Conservation (phyloP, 2,797 vertebrate species). For the Girardinus metallicus region DNA sequence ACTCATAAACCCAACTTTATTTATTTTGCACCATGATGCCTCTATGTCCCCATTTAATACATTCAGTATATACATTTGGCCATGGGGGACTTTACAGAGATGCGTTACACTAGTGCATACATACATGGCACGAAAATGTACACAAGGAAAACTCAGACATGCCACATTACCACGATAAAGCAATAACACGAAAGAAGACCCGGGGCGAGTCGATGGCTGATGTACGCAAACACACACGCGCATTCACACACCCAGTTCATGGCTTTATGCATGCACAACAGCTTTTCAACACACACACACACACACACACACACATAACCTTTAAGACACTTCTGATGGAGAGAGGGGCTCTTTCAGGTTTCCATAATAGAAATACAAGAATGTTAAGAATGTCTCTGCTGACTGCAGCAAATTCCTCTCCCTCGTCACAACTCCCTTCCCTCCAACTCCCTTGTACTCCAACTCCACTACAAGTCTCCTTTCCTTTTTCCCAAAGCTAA, state of each 20-base stretch:
- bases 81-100: constrained; percentile 82
- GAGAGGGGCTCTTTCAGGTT: constrained; percentile 61
- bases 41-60: constrained; percentile 82
- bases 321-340: constrained; percentile 77
- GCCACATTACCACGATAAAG: constrained; percentile 69
- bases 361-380: constrained; percentile 52
- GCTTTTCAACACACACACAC: constrained; percentile 37
- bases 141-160: constrained; percentile 70
- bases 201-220: constrained; percentile 68
- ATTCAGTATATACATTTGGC: constrained; percentile 88
- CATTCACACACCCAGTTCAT: constrained; percentile 39
- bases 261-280: constrained; percentile 41
- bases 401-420: constrained; percentile 57
- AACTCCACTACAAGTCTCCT: constrained; percentile 10
- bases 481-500: constrained; percentile 61
- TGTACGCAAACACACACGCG: constrained; percentile 41
- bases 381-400: constrained; percentile 50
- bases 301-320: constrained; percentile 40
- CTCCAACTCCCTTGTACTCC: constrained; percentile 21
- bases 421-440: constrained; percentile 26
- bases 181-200: constrained; percentile 57
- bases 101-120: constrained; percentile 83
- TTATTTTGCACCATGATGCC: constrained; percentile 79
- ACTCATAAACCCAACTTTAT: constrained; percentile 85
- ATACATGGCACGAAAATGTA: constrained; percentile 74